A percentile compares a stretch with the other conserved stretches of the same genome.
Conservation (phyloP, 2,113 vertebrate species). For the Eulacestoma nigropectus region DNA sequence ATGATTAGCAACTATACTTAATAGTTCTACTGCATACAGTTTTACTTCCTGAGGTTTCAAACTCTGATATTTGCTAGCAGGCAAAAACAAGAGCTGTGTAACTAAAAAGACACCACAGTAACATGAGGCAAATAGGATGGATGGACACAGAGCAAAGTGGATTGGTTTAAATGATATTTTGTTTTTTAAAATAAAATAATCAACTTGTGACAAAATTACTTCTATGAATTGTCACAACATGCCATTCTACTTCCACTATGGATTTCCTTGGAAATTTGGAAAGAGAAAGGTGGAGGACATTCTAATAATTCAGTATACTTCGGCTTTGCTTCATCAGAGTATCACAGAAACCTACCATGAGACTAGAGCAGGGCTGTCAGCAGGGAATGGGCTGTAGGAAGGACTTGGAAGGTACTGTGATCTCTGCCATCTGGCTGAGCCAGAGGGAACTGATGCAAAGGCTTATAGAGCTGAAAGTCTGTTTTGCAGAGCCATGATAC, state of each 20-base stretch:
- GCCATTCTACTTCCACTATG: not conserved
- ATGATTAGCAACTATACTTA: not conserved
- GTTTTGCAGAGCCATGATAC: not conserved
- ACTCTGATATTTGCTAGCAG: not conserved
- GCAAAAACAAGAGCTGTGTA: not conserved
- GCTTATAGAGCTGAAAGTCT: not conserved
- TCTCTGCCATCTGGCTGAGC: not conserved
- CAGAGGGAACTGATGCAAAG: not conserved
- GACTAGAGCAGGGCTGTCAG: not conserved
- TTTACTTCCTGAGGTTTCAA: not conserved
- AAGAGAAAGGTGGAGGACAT: not conserved
- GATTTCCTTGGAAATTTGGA: not conserved
- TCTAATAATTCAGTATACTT: not conserved
- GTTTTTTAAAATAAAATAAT: not conserved
- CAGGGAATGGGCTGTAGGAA: not conserved
- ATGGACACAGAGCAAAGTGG: not conserved
- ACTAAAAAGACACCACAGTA: not conserved
- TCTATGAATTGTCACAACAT: not conserved
- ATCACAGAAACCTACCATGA: not conserved
- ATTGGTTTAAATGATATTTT: not conserved
- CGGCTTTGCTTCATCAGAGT: not conserved
- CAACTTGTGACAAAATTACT: not conserved
- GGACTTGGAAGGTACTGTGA: not conserved
- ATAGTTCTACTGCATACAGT: not conserved
- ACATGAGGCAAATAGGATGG: not conserved